Evolutionary conservation across 2,113 vertebrate species (phyloP).

Genomic region (Psammodynastes pulverulentus): DNA sequence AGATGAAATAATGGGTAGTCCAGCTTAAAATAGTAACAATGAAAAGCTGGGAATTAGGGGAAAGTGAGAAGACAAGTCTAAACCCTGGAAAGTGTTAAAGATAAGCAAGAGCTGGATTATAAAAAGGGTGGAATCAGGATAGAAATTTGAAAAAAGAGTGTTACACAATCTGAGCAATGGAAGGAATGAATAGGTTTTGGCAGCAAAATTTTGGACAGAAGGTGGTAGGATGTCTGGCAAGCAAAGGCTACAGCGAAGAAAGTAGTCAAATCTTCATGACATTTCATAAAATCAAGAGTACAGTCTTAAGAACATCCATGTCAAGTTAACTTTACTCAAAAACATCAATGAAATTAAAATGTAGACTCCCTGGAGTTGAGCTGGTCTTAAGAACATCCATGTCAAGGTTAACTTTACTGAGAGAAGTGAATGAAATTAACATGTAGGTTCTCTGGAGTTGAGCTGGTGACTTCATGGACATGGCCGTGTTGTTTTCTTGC

Average conservation of each 20-base stretch:
- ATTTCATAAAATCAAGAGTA: neutral
- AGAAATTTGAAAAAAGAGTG: neutral
- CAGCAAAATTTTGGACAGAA: neutral
- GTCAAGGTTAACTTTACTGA: neutral
- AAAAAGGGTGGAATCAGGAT: neutral
- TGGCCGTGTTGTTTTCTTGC: neutral
- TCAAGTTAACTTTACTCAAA: neutral
- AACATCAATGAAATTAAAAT: neutral
- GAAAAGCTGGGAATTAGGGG: neutral
- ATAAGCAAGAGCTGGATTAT: neutral
- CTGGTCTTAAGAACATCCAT: neutral
- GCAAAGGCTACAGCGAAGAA: neutral
- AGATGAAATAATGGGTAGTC: neutral
- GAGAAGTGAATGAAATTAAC: neutral
- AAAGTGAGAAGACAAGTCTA: neutral
- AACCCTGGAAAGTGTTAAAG: neutral
- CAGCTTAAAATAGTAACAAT: neutral
- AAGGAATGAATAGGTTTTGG: neutral
- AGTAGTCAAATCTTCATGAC: neutral
- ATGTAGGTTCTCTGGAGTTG: neutral
- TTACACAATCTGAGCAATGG: neutral
- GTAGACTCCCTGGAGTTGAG: neutral
- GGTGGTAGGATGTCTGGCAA: neutral
- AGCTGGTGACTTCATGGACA: neutral
- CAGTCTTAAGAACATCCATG: neutral